Evolutionary conservation across 2,888 invertebrate genomes (phyloP).

Genomic region (Eubasilissa splendida): DNA sequence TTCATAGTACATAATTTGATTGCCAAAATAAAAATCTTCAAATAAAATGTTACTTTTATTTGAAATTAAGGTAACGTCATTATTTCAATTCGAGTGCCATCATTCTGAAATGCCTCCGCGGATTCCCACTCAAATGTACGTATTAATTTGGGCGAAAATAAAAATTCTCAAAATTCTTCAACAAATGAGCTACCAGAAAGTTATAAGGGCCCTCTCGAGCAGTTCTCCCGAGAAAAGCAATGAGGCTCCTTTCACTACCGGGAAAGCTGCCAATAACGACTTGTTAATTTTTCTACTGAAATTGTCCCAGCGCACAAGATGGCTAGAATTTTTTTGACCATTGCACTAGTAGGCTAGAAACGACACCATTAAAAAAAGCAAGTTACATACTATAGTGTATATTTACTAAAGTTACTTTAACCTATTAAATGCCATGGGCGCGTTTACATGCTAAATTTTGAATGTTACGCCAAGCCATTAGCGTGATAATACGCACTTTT

Average conservation of each 20-base stretch:
- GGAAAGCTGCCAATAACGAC: constrained; percentile 70
- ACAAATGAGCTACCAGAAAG: constrained; percentile 35
- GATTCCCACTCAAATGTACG: constrained; percentile 13
- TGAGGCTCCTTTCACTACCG: constrained; percentile 57
- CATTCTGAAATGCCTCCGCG: background rate
- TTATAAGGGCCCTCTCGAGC: constrained; percentile 5
- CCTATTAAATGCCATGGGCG: too few relatives aligned
- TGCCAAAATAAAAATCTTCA: background rate
- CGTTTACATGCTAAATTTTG: too few relatives aligned
- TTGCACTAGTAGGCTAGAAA: too few relatives aligned
- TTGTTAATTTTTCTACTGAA: constrained; percentile 64
- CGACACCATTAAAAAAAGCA: too few relatives aligned
- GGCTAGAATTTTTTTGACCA: background rate
- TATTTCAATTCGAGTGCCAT: constrained; percentile 21
- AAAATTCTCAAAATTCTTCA: constrained; percentile 21
- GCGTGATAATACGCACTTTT: too few relatives aligned
- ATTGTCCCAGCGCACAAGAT: background rate
- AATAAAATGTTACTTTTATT: background rate
- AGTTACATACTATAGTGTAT: too few relatives aligned
- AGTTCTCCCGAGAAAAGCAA: background rate
- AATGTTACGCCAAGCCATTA: too few relatives aligned
- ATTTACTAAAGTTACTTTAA: too few relatives aligned
- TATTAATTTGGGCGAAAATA: constrained; percentile 28
- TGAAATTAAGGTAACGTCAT: constrained; percentile 10
- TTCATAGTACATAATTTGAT: too few relatives aligned